Base-by-base conservation (phyloP, 2,888 invertebrate species). In the Drosophila basisetae region DNA sequence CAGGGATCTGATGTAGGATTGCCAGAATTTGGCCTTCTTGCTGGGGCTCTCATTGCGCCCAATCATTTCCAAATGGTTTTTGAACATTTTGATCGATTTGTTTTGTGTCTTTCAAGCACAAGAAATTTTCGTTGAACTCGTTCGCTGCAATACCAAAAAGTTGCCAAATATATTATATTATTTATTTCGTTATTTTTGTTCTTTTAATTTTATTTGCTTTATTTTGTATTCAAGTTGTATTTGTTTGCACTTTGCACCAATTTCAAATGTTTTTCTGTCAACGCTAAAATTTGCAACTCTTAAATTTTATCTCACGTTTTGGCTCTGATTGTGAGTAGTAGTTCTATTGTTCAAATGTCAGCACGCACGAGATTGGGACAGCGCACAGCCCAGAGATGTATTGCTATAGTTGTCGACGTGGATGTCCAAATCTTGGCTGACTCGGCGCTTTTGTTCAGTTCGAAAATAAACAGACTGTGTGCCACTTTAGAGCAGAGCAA, bases 1-100 rank as follows among this genome's bases (percentile, higher is more conserved):
- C 90, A 97, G 95, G 94, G 97, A 97, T 94, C 97, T 96, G 94
- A 97, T 97, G 94, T 96, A 97, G 93, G 97, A 97, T 94, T 97
- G 97, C 97, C 97, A 97, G 95, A 97, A 97, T 95, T 96, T 97
- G 94, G 97, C 97, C 95, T 97, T 97, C 95, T 97, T 97, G 94
- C 97, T 96, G 93, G 97, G 96, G 94, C 96, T 96, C 95, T 97
- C 97, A 94, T 97, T 97, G 94, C 97, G 96, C 94, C 97, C 97
- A 94, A 97, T 97, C 97, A 97, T 97, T 95, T 97, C 97, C 95
- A 97, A 96, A 95, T 97, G 97, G 94, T 94, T 96, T 95, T 96
- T 97, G 95, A 97, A 97, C 96, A 97, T 96, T 95, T 96, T 96
- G 95, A 94, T 95, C 93, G 94, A 94, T 94, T 95, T 95, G 94